These are phyloP conservation scores for Pseudochromis fuscus DNA, from an alignment of 2,797 vertebrate genomes.

Conservation along the genomic window DNA sequence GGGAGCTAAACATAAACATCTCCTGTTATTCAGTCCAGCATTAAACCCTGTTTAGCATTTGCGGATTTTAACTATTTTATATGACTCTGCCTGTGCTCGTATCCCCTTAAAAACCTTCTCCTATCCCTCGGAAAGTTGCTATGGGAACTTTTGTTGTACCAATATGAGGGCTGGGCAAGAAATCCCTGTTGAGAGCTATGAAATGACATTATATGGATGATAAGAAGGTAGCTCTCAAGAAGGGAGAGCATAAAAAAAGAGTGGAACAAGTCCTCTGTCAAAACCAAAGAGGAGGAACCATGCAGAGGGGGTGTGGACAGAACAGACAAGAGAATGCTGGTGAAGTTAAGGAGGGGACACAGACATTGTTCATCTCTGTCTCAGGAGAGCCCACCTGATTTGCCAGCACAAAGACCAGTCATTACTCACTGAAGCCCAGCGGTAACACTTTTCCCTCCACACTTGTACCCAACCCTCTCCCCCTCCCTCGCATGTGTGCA, in stretches of 20 bases:
- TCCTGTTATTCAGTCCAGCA: conserved; percentile 7
- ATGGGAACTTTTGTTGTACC: conserved; percentile 69
- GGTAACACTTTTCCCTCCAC: conserved; percentile 47
- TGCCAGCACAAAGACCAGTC: conserved; percentile 67
- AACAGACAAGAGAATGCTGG: conserved; percentile 44
- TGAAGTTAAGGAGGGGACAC: conserved; percentile 55
- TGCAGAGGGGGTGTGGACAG: conserved; percentile 10
- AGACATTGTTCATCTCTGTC: conserved; percentile 70
- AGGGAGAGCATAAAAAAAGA: conserved; percentile 14
- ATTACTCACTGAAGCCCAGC: conserved; percentile 74
- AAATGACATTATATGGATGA: conserved; percentile 68
- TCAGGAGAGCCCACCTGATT: conserved; percentile 63
- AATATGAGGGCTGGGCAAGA: conserved; percentile 63
- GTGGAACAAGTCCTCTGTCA: conserved; percentile 35
- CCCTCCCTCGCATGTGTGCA: conserved; percentile 22
- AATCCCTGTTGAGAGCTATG: conserved; percentile 65
- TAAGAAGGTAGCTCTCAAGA: conserved; percentile 42
- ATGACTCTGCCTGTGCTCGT: conserved; percentile 24
- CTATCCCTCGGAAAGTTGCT: conserved; percentile 69
- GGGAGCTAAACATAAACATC: conserved; percentile 29
- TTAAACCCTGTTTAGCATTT: conserved; percentile 14
- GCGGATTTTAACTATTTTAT: conserved; percentile 21
- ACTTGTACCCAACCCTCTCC: conserved; percentile 45
- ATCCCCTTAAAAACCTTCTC: conserved; percentile 33
- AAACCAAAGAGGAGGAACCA: conserved; percentile 41